Evolutionary conservation across 2,113 vertebrate genomes (phyloP), one percentile per base, ranked within the genome.

Genomic region (Egretta garzetta): DNA sequence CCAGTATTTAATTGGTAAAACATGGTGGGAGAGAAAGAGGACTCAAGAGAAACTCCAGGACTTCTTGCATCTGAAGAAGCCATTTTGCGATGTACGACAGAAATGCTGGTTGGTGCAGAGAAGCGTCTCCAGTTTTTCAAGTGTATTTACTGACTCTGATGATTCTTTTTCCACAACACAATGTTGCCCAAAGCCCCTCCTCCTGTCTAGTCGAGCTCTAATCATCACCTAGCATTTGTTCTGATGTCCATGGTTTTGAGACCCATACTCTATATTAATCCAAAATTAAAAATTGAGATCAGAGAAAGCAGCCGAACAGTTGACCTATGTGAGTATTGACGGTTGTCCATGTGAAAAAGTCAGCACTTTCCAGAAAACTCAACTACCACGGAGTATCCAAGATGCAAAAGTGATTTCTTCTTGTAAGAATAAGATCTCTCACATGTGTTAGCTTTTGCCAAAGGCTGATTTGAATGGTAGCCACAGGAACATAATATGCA

Each of bases 1-100:
- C 83, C 86, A 97, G 53, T 73, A 58, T 91, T 97, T 97, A 96
- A 97, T 97, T 96, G 77, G 70, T 94, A 97, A 97, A 96, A 85
- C 16, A 59, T 96, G 95, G 80, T 68, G 62, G 41, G 68, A 94
- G 45, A 66, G 91, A 85, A 94, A 96, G 68, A 87, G 21, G 26
- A 72, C 35, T 87, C 10, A 52, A 89, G 80, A 94, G 53, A 91
- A 96, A 63, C 62, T 72, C 58, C 76, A 91, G 60, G 68, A 49
- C 26, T 73, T 71, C 47, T 85, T 93, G 45, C 18, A 62, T 75
- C 60, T 68, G 49, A 81, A 92, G 39, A 43, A 79, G 70, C 33
- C 62, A 26, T 92, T 96, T 81, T 87, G 66, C 43, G 75, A 32
- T 12, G 7, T 63, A 64, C 0, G 8, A 91, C 20, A 81, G 39